Conservation (phyloP, 2,888 invertebrate genomes). For the Brenthis ino region DNA sequence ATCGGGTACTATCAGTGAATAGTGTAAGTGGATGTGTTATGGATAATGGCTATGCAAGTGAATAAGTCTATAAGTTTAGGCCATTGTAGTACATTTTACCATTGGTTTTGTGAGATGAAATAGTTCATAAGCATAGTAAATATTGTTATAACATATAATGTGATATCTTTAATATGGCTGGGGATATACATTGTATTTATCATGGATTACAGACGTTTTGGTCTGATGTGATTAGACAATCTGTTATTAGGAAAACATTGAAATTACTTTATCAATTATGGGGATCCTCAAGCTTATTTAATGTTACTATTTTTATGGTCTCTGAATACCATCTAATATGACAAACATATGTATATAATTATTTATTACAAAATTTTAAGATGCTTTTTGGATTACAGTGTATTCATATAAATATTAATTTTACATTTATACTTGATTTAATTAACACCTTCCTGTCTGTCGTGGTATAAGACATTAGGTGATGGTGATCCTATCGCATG, state of each 20-base stretch:
- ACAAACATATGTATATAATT: background rate
- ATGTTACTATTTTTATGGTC: background rate
- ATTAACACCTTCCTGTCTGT: too few relatives aligned
- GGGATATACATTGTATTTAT: background rate
- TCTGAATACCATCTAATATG: background rate
- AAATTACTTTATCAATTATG: background rate
- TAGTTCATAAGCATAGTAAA: slow-evolving; percentile 5
- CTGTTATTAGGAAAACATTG: slow-evolving; percentile 14
- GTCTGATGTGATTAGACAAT: slow-evolving; percentile 11
- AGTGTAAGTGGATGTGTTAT: background rate
- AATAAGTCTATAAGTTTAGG: slow-evolving; percentile 5
- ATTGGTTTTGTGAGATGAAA: background rate
- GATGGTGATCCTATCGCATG: too few relatives aligned
- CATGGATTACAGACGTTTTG: background rate
- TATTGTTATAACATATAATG: slow-evolving; percentile 6
- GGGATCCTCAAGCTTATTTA: background rate
- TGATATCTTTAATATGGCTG: background rate
- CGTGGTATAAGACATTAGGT: too few relatives aligned
- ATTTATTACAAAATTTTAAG: background rate
- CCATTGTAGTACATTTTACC: slow-evolving; percentile 9
- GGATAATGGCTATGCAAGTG: slow-evolving; percentile 7
- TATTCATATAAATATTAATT: too few relatives aligned
- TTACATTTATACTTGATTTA: too few relatives aligned
- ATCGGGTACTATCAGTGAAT: background rate
- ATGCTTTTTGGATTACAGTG: background rate